phyloP scores from a whole-genome alignment of 1,140 invertebrate species.

The Lanistes nyassanus region DNA sequence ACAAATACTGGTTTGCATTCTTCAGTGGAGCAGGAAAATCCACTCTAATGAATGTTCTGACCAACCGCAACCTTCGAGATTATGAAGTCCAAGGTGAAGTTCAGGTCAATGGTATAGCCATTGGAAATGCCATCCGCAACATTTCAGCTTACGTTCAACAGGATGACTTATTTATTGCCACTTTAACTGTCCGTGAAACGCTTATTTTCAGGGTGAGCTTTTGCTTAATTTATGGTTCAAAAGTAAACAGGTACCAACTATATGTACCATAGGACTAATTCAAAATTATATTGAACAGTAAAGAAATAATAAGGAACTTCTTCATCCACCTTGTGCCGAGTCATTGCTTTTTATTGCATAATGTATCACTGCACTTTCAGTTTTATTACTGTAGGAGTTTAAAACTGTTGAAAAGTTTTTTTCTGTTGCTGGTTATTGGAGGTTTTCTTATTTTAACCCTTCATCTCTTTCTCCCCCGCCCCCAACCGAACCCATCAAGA shows the following conservation, averaged over 20 bases:
- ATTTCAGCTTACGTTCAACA: slow-evolving; percentile 96
- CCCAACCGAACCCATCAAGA: no score
- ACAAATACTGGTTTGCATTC: slow-evolving; percentile 10
- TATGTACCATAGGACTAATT: no score
- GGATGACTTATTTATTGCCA: slow-evolving; percentile 72
- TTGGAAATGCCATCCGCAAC: slow-evolving; percentile 58
- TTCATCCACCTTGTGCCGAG: no score
- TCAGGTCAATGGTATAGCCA: slow-evolving; percentile 19
- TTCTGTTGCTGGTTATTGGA: no score
- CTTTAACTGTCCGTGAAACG: slow-evolving; percentile 71
- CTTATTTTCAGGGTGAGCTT: slow-evolving; percentile 68
- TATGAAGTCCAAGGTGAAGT: slow-evolving; percentile 79
- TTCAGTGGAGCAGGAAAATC: slow-evolving; percentile 94
- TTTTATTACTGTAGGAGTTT: no score
- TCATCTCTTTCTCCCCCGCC: no score
- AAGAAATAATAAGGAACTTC: no score
- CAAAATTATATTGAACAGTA: no score
- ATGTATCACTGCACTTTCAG: no score
- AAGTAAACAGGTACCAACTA: not conserved
- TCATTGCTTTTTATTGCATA: no score
- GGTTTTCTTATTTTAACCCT: no score
- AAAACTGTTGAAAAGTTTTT: no score
- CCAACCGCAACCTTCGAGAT: slow-evolving; percentile 78
- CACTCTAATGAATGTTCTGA: slow-evolving; percentile 90
- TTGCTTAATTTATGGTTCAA: slow-evolving; percentile 7